A percentile compares a stretch with the other conserved stretches of the same genome.
These are phyloP conservation scores for Lethenteron reissneri DNA, from an alignment of 2,113 vertebrate genomes.

Conservation along the genomic window DNA sequence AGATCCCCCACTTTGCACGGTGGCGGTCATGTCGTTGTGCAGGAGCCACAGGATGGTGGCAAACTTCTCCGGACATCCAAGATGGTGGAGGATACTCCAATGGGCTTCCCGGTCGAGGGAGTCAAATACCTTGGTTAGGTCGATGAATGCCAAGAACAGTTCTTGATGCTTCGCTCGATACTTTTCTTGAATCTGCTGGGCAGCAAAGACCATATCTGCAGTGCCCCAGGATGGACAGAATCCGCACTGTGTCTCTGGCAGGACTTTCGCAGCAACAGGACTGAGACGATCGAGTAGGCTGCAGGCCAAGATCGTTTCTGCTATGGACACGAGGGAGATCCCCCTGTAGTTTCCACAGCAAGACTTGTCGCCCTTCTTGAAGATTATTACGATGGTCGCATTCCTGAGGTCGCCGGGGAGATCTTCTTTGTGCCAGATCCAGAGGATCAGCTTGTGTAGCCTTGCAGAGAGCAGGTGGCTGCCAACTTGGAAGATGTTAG, in stretches of 20 bases:
- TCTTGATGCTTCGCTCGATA: background rate
- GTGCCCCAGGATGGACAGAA: background rate
- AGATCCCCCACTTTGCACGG: background rate
- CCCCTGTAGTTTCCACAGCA: background rate
- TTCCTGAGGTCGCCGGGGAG: too few species aligned
- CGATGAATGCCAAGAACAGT: background rate
- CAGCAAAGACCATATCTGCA: background rate
- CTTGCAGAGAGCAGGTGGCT: background rate
- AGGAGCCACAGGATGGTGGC: background rate
- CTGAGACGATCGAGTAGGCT: background rate
- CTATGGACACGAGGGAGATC: too few species aligned
- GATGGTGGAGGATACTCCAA: background rate
- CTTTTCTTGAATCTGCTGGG: background rate
- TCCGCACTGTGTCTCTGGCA: background rate
- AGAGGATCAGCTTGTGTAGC: too few species aligned
- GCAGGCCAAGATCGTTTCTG: background rate
- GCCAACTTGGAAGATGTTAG: background rate
- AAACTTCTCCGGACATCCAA: background rate
- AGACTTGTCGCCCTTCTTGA: background rate
- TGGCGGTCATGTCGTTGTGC: background rate
- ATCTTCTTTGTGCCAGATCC: too few species aligned
- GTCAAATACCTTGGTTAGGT: background rate
- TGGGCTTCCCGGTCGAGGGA: background rate
- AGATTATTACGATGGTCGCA: background rate
- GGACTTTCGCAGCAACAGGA: background rate